These are phyloP conservation scores for Chrysotoxum bicinctum DNA, from an alignment of 2,888 invertebrate genomes.

Conservation along the genomic window DNA sequence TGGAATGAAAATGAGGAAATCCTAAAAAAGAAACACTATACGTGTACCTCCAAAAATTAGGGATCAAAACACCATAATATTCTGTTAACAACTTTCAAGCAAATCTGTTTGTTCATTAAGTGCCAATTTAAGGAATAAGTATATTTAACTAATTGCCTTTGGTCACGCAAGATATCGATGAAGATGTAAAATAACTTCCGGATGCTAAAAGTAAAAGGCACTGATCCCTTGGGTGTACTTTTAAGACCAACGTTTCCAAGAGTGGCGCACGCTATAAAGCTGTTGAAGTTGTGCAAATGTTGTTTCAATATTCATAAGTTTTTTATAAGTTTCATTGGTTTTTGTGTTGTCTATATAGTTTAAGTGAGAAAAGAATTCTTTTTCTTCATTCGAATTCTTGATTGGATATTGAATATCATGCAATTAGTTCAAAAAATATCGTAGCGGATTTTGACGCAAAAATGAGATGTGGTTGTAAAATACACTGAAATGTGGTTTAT, in stretches of 20 bases:
- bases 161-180: slow-evolving; percentile 51
- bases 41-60: background rate
- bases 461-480: too few relatives aligned
- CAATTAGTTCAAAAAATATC: too few relatives aligned
- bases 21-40: background rate
- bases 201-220: slow-evolving; percentile 30
- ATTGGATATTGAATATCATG: too few relatives aligned
- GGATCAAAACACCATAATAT: too few relatives aligned
- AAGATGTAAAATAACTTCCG: slow-evolving; percentile 22
- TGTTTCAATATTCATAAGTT: slow-evolving; percentile 34
- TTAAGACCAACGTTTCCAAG: slow-evolving; percentile 15
- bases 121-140: slow-evolving; percentile 48
- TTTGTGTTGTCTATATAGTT: too few relatives aligned
- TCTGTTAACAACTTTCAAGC: slow-evolving; percentile 34
- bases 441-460: too few relatives aligned
- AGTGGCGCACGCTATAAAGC: slow-evolving; percentile 20
- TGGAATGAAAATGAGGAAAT: too few relatives aligned
- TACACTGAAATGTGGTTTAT: too few relatives aligned
- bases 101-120: slow-evolving; percentile 60
- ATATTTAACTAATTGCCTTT: slow-evolving; percentile 38
- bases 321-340: slow-evolving; percentile 5
- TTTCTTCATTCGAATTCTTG: too few relatives aligned
- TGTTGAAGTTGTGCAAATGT: background rate
- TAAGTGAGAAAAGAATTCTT: too few relatives aligned
- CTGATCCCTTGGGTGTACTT: slow-evolving; percentile 42